Conservation (phyloP, 2,113 vertebrate species). For the Delphinus delphis region DNA sequence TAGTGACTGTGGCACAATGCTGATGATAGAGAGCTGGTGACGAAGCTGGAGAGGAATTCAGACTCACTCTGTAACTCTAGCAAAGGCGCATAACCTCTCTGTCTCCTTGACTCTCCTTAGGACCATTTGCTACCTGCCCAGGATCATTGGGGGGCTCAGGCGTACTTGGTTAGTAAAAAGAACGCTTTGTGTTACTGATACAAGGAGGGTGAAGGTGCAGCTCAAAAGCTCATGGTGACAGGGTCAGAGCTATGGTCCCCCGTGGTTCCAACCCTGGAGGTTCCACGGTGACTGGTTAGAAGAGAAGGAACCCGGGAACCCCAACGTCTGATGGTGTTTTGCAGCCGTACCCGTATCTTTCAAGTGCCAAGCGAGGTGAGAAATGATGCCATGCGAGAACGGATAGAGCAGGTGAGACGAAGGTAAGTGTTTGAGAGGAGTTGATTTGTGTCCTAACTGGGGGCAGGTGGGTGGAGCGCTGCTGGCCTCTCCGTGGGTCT, state of each 20-base stretch:
- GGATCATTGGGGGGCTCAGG: neutral
- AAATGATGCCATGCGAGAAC: neutral
- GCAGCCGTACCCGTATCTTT: conserved; percentile 72
- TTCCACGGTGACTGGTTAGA: neutral
- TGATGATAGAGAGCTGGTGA: neutral
- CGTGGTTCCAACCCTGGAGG: neutral
- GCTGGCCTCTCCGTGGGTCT: neutral
- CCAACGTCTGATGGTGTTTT: conserved; percentile 5
- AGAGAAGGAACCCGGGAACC: neutral
- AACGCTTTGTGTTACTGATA: neutral
- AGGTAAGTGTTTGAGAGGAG: neutral
- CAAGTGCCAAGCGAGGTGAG: conserved; percentile 32
- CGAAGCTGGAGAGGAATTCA: neutral
- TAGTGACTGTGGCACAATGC: neutral
- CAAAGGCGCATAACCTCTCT: neutral
- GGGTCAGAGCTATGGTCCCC: neutral
- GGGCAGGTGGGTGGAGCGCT: neutral
- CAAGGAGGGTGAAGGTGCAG: neutral
- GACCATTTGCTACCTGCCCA: neutral
- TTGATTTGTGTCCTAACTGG: neutral
- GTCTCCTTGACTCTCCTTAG: neutral
- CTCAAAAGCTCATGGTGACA: neutral
- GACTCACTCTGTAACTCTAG: neutral
- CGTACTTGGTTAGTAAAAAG: neutral
- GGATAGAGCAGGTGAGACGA: conserved; percentile 65